Evolutionary conservation across 2,888 invertebrate species (phyloP).

Genomic region (Megastigmus dorsalis): DNA sequence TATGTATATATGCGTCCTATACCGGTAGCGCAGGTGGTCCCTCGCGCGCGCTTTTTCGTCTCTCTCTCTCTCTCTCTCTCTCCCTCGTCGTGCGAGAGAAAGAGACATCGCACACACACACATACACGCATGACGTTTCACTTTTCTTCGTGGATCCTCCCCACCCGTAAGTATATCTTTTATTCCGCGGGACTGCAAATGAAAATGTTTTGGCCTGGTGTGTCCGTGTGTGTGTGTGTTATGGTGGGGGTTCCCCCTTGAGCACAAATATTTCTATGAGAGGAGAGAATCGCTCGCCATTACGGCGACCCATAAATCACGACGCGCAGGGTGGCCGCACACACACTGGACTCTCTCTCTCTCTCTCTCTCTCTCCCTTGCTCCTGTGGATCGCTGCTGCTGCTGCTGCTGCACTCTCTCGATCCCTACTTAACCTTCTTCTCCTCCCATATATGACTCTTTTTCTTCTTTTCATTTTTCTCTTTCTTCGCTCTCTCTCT

Average conservation of each 20-base stretch:
- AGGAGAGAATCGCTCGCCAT: conserved; percentile 63
- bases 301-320: conserved; percentile 68
- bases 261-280: conserved; percentile 66
- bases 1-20: no score
- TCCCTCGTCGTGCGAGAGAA: no score
- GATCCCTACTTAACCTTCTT: conserved; percentile 26
- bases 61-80: not conserved
- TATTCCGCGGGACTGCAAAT: conserved; percentile 15
- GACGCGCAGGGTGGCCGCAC: conserved; percentile 69
- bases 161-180: no score
- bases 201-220: conserved; percentile 37
- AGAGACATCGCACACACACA: no score
- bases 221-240: no score
- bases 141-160: conserved; percentile 1
- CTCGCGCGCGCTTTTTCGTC: not conserved
- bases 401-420: no score
- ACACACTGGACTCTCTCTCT: conserved; percentile 53
- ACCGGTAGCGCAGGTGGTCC: conserved; percentile 36
- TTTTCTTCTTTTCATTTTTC: conserved; percentile 1
- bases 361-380: conserved; percentile 12
- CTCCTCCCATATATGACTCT: not conserved
- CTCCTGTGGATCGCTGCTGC: not conserved
- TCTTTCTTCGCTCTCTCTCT: no score
- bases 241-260: not conserved
- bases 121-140: conserved; percentile 29